A percentile compares a stretch with the other conserved stretches of the same genome.
phyloP scores from a whole-genome alignment of 92 coral and sea anemone species.

The Phenganax marumi region DNA sequence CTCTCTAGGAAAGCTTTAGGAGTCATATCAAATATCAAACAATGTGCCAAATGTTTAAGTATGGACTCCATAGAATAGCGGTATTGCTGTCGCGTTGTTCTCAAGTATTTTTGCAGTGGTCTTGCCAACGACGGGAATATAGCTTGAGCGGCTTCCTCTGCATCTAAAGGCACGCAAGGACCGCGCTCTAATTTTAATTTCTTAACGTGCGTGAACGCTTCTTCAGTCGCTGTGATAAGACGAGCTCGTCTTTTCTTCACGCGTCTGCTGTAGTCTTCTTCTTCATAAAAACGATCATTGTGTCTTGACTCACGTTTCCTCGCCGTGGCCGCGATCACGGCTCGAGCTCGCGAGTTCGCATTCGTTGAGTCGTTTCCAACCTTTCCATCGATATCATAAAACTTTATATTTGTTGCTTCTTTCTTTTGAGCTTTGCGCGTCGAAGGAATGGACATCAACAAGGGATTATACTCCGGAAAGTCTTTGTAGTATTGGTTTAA shows the following conservation, averaged over 20 bases:
- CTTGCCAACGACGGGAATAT: conserved; percentile 98
- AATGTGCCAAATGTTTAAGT: conserved; percentile 92
- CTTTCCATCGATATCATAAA: conserved; percentile 94
- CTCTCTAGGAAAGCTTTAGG: conserved; percentile 97
- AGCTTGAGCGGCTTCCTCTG: conserved; percentile 98
- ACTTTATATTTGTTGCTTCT: conserved; percentile 91
- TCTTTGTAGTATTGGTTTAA: conserved; percentile 96
- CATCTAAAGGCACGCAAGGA: conserved; percentile 96
- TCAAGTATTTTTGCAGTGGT: conserved; percentile 89
- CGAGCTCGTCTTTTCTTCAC: conserved; percentile 87
- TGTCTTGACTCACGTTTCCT: conserved; percentile 90
- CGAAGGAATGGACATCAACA: conserved; percentile 83
- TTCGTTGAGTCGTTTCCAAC: conserved; percentile 65
- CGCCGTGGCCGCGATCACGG: conserved; percentile 89
- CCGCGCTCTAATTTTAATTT: conserved; percentile 88
- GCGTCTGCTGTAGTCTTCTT: conserved; percentile 83
- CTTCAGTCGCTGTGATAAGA: conserved; percentile 75
- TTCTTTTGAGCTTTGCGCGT: conserved; percentile 67
- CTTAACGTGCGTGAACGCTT: conserved; percentile 92
- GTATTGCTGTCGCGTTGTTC: conserved; percentile 91
- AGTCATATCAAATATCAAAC: conserved; percentile 93
- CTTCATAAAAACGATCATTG: conserved; percentile 96
- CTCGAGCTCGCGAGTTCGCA: conserved; percentile 86
- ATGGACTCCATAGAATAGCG: conserved; percentile 98
- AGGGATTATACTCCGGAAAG: conserved; percentile 94